Base-by-base conservation (phyloP, 30 jellyfish, hydroid and myxozoan genomes). In the Cassiopea xamachana region DNA sequence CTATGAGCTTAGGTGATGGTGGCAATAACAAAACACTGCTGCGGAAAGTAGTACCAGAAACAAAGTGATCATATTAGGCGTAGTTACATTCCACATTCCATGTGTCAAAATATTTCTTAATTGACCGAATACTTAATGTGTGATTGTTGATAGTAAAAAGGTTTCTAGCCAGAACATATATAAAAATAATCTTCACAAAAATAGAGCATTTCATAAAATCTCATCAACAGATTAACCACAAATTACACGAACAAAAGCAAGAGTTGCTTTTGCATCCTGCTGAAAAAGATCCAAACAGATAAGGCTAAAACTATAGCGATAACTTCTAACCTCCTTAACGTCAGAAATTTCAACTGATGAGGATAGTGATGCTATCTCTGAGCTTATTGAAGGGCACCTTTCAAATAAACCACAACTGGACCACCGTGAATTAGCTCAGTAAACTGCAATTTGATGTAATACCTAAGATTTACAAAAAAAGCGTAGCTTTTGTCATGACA, bases 341-440 rank as follows among this genome's bases (percentile, higher is more conserved):
- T 43, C 80, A 71, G 27, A 71, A 71, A 14, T 19, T 16, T 55
- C 27, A 71, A 71, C 80, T 71, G 80, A 71, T 39, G 80, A 15
- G 15, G 80, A 71, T 71, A 71, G 50, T 71, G 80, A 71, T 71
- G n/a, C 58, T 71, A 71, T 71, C 80, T 18, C n/a, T 71, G 50
- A 6, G 15, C n/a, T 18, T 71, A 2, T 19, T 27, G 51, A 43
- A 2, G 50, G 80, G 55, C 10, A 43, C 15, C 46, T 67, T 67
- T 67, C 27, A 67, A 67, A 14, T 19, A 7, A 27, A 18, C 80
- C 55, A 71, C 51, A 71, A 71, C 2, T 12, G 55, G 80, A 43
- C 80, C 80, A 71, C 80, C 80, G 27, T 67, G 76, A 14, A 67
- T 2, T 14, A 19, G 4, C 15, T 19, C 76, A 67, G 43, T 12